Evolutionary conservation across 2,797 vertebrate species (phyloP).

Genomic region (Argyrosomus regius): DNA sequence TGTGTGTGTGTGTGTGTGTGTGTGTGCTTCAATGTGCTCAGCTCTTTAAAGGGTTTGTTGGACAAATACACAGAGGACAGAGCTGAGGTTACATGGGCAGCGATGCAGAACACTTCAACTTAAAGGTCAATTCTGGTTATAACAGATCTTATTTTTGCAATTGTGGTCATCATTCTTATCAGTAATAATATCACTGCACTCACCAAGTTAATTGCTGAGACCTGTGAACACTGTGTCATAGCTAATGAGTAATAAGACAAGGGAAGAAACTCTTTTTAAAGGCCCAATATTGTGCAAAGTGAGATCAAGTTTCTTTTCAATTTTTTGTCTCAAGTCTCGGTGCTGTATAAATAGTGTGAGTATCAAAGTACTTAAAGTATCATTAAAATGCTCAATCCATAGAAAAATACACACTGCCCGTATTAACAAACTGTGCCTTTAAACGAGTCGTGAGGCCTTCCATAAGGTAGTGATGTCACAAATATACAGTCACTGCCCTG

Average conservation of each 20-base stretch:
- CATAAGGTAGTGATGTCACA: too few relatives aligned
- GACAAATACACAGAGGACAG: constrained; percentile 24
- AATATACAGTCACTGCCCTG: too few relatives aligned
- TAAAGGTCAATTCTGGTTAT: not conserved
- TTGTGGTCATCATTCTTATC: not conserved
- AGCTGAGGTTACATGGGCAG: constrained; percentile 69
- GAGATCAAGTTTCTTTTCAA: too few relatives aligned
- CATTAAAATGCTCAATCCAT: too few relatives aligned
- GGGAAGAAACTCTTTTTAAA: not conserved
- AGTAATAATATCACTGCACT: not conserved
- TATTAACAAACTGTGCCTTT: too few relatives aligned
- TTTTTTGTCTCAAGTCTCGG: too few relatives aligned
- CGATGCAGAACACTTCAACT: not conserved
- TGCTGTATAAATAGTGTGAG: too few relatives aligned
- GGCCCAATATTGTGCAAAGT: too few relatives aligned
- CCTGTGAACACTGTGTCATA: not conserved
- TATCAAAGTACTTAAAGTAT: too few relatives aligned
- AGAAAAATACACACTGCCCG: too few relatives aligned
- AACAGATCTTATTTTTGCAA: not conserved
- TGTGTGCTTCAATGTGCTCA: constrained; percentile 5
- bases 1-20: not conserved
- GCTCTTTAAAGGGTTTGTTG: constrained; percentile 35
- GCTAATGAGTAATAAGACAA: not conserved
- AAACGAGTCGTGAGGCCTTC: too few relatives aligned
- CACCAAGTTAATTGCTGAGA: not conserved